Conservation (phyloP, 2,113 vertebrate genomes). For the Saguinus midas region DNA sequence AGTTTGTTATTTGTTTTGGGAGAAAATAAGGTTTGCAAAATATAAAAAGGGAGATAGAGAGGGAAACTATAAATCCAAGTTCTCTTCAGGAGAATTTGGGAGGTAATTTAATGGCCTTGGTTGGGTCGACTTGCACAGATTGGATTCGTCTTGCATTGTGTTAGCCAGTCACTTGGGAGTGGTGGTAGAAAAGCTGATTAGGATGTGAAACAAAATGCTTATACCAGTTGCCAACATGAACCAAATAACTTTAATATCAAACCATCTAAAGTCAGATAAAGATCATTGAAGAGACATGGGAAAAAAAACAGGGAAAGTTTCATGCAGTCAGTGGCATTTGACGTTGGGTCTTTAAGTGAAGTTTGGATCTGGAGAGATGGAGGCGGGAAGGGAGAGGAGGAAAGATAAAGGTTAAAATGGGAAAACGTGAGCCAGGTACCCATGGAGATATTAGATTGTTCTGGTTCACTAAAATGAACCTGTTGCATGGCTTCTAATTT, state of each 20-base stretch:
- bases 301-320: neutral
- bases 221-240: neutral
- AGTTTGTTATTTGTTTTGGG: neutral
- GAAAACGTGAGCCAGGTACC: neutral
- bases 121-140: neutral
- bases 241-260: neutral
- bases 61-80: neutral
- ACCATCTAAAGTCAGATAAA: neutral
- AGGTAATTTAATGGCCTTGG: neutral
- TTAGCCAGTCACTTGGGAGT: neutral
- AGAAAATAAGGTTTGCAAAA: neutral
- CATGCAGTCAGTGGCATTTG: neutral
- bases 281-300: neutral
- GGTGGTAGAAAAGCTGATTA: neutral
- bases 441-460: neutral
- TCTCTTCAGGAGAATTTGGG: neutral
- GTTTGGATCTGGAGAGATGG: neutral
- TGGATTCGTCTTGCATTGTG: neutral
- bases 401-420: neutral
- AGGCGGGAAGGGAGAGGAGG: neutral
- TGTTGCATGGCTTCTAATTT: conserved; percentile 1
- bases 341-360: neutral
- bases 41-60: neutral
- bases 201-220: neutral
- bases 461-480: conserved; percentile 2